Conservation (phyloP, 2,797 vertebrate genomes). For the Spheniscus humboldti region DNA sequence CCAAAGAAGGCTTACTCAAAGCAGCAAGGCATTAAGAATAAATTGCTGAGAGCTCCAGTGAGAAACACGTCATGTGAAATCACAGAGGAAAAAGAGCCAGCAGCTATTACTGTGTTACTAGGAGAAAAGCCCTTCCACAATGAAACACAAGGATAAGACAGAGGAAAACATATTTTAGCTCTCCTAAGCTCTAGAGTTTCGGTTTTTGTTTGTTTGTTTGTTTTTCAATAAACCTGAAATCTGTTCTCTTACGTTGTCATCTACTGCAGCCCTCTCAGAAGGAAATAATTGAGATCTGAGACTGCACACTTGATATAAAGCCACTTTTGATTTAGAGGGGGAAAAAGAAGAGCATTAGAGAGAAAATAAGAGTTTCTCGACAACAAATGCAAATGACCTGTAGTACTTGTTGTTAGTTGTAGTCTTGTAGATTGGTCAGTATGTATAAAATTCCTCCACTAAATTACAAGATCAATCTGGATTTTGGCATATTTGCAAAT, state of each 20-base stretch:
- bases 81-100: background rate
- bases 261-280: background rate
- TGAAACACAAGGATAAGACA: background rate
- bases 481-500: background rate
- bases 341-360: background rate
- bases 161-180: background rate
- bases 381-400: background rate
- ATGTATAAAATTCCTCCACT: background rate
- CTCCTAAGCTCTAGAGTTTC: background rate
- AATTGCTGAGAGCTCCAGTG: background rate
- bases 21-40: conserved; percentile 5
- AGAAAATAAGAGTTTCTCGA: background rate
- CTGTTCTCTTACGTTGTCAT: background rate
- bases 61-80: background rate
- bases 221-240: background rate
- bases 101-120: conserved; percentile 7
- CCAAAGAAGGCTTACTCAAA: background rate
- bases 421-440: background rate
- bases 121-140: background rate
- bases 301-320: background rate
- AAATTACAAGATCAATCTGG: background rate
- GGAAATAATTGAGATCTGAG: background rate
- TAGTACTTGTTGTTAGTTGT: background rate
- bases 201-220: too few relatives aligned
- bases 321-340: background rate